Percentiles rank a stretch among this genome's conserved stretches.
Evolutionary conservation across 2,888 invertebrate species (phyloP).

Genomic region (Ashinkailepas kermadecensis): DNA sequence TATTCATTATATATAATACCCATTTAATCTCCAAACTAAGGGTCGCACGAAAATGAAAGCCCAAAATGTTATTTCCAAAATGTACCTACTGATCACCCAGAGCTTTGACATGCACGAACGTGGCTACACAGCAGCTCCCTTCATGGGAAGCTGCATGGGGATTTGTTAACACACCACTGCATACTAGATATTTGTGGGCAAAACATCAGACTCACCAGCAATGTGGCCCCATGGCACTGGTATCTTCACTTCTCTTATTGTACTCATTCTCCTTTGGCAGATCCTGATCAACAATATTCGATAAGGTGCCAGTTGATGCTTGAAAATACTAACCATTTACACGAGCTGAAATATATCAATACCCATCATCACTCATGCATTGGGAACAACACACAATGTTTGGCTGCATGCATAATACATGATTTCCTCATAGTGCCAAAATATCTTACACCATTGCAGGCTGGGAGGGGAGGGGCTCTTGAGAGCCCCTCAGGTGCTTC

Average conservation of each 20-base stretch:
- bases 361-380: not conserved
- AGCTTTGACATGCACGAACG: not conserved
- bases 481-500: no score
- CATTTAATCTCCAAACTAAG: not conserved
- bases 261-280: not conserved
- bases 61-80: not conserved
- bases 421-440: not conserved
- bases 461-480: no score
- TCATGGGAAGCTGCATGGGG: no score
- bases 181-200: no score
- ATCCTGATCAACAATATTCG: not conserved
- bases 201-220: not conserved
- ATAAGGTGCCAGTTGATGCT: not conserved
- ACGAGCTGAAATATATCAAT: not conserved
- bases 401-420: not conserved
- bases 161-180: no score
- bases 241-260: constrained; percentile 1
- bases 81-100: not conserved
- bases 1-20: not conserved
- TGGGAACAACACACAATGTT: not conserved
- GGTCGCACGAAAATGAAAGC: not conserved
- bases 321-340: not conserved
- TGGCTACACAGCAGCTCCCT: not conserved
- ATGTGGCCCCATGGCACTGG: constrained; percentile 16
- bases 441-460: no score